Evolutionary conservation across 1,140 invertebrate species (phyloP).

Genomic region (Apocrypta bakeri): DNA sequence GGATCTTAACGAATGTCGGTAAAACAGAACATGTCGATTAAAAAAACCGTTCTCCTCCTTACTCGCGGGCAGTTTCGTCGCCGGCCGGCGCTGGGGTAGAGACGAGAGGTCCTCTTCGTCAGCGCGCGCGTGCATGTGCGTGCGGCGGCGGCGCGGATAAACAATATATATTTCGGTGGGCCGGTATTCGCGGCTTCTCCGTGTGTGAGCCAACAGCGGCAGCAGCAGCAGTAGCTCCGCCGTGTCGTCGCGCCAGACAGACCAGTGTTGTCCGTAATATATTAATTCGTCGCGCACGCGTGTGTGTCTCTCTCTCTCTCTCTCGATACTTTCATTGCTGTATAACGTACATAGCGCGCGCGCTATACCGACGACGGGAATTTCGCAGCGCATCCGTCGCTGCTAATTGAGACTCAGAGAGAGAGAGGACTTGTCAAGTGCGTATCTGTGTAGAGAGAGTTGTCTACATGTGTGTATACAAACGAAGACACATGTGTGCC

Average conservation of each 20-base stretch:
- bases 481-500: background rate
- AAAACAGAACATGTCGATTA: background rate
- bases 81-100: conserved; percentile 26
- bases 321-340: background rate
- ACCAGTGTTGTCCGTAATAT: background rate
- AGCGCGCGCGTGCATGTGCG: background rate
- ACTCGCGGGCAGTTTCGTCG: conserved; percentile 3
- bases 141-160: conserved; percentile 46
- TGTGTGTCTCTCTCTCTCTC: background rate
- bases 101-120: background rate
- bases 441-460: no score
- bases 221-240: background rate
- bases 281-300: background rate
- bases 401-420: background rate
- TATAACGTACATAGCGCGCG: background rate
- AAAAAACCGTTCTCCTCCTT: conserved; percentile 9
- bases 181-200: conserved; percentile 34
- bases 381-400: background rate
- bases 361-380: background rate
- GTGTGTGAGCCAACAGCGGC: conserved; percentile 14
- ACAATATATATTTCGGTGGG: conserved; percentile 40
- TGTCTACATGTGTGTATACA: no score
- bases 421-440: background rate
- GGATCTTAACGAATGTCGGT: background rate
- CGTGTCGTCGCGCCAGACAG: background rate